phyloP scores from a whole-genome alignment of 2,888 invertebrate species.

The Rhodophaea formosa region DNA sequence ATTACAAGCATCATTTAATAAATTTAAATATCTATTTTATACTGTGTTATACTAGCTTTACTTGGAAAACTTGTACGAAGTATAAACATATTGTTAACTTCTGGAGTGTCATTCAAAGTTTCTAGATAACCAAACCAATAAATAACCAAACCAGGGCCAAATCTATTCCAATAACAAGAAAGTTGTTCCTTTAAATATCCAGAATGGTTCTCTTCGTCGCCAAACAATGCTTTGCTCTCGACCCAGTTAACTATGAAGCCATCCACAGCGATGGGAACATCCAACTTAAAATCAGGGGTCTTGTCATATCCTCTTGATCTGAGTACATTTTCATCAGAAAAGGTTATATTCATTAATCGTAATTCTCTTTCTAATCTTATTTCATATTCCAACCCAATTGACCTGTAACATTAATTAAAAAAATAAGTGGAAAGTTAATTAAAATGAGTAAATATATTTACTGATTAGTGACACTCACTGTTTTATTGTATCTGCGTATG shows the following conservation, averaged over 20 bases:
- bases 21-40: slow-evolving; percentile 55
- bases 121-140: slow-evolving; percentile 97
- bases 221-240: slow-evolving; percentile 98
- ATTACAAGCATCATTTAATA: too few relatives aligned
- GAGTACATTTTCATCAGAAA: slow-evolving; percentile 88
- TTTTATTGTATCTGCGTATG: slow-evolving; percentile 88
- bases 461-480: slow-evolving; percentile 76
- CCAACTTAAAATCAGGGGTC: slow-evolving; percentile 95
- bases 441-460: slow-evolving; percentile 3
- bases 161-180: slow-evolving; percentile 95
- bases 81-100: slow-evolving; percentile 83
- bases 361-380: slow-evolving; percentile 85
- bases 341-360: slow-evolving; percentile 67
- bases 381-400: slow-evolving; percentile 93
- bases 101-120: slow-evolving; percentile 84
- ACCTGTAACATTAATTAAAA: slow-evolving; percentile 68
- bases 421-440: neutral
- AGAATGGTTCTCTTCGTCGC: slow-evolving; percentile 89
- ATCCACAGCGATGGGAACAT: slow-evolving; percentile 92
- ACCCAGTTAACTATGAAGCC: slow-evolving; percentile 96
- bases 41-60: slow-evolving; percentile 70
- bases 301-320: slow-evolving; percentile 94
- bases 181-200: slow-evolving; percentile 92
- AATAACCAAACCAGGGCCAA: slow-evolving; percentile 96
- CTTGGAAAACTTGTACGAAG: slow-evolving; percentile 79